Evolutionary conservation across 2,113 vertebrate species (phyloP).

Genomic region (Tragelaphus scriptus): DNA sequence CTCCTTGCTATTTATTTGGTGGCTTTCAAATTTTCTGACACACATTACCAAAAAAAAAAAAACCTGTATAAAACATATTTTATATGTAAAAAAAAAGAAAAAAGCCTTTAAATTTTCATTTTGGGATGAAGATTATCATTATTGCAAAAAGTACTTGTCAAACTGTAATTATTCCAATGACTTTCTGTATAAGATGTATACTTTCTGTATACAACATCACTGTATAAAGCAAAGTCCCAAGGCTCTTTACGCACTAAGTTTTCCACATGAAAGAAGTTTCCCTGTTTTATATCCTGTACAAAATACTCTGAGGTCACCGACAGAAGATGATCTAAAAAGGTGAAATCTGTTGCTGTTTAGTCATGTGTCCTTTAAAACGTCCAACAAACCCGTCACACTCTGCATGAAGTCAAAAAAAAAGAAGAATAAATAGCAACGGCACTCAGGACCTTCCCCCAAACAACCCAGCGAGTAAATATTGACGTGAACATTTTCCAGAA

Average conservation of each 20-base stretch:
- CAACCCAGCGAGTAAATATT: neutral
- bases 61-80: conserved; percentile 56
- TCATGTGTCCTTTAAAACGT: neutral
- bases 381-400: neutral
- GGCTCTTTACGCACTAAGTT: neutral
- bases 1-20: conserved; percentile 57
- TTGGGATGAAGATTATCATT: conserved; percentile 17
- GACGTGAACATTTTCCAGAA: neutral
- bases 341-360: neutral
- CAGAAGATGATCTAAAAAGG: neutral
- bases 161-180: neutral
- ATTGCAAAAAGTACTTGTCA: neutral
- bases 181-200: neutral
- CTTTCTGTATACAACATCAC: neutral
- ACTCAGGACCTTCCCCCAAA: neutral
- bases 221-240: neutral
- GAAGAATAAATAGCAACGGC: neutral
- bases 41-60: conserved; percentile 51
- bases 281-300: neutral
- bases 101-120: conserved; percentile 61
- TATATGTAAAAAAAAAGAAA: conserved; percentile 48
- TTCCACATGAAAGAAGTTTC: neutral
- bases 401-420: neutral
- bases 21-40: conserved; percentile 62
- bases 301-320: neutral